A percentile compares a stretch with the other conserved stretches of the same genome.
These are phyloP conservation scores for Pristionchus japonicus DNA, from an alignment of 2,888 invertebrate genomes.

Conservation along the genomic window DNA sequence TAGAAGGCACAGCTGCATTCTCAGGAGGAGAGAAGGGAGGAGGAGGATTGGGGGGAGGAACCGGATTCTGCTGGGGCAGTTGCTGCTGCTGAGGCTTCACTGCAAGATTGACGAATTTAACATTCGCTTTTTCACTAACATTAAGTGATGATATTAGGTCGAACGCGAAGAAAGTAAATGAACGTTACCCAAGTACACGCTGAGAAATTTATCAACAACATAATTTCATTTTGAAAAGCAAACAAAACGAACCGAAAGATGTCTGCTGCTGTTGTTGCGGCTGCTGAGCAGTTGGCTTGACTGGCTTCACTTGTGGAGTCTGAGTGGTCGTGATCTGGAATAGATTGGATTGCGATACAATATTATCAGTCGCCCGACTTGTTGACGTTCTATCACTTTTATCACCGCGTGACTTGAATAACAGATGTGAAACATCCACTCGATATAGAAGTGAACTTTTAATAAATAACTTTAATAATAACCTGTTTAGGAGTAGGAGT, in stretches of 20 bases:
- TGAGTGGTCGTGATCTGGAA: neutral
- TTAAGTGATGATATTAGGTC: too few species aligned
- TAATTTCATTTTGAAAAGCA: neutral
- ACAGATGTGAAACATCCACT: neutral
- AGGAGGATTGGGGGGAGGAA: neutral
- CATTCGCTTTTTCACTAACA: too few species aligned
- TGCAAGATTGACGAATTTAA: too few species aligned
- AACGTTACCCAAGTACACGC: too few species aligned
- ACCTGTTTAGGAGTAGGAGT: constrained; percentile 14
- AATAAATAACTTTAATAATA: neutral
- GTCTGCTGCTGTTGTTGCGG: neutral
- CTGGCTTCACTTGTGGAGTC: constrained; percentile 3
- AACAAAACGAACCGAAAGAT: neutral
- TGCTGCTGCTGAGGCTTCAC: constrained; percentile 29
- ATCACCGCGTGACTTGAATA: neutral
- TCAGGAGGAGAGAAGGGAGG: too few species aligned
- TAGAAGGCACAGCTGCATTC: constrained; percentile 4
- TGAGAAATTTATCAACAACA: neutral
- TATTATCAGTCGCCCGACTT: neutral
- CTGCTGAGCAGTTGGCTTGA: neutral
- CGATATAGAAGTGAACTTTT: neutral
- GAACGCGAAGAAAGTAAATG: too few species aligned
- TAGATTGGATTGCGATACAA: neutral
- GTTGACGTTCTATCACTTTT: neutral
- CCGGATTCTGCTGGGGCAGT: neutral